Evolutionary conservation across 2,888 invertebrate genomes (phyloP).

Genomic region (Agrotis segetum): DNA sequence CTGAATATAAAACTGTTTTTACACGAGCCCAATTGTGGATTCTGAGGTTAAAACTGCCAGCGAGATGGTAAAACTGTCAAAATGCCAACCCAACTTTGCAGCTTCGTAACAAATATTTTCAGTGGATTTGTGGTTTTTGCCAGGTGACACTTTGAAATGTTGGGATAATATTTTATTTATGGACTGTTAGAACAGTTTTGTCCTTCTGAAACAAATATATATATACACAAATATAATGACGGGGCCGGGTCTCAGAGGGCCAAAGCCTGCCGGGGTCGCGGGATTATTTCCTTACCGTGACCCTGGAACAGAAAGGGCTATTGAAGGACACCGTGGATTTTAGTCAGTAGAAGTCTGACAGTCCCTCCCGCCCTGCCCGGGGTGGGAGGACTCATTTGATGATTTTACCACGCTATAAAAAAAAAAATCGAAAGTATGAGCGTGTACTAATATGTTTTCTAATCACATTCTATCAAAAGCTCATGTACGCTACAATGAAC

Average conservation of each 20-base stretch:
- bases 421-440: constrained; percentile 16
- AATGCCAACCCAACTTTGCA: constrained; percentile 36
- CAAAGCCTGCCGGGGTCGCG: too few species aligned
- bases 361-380: too few species aligned
- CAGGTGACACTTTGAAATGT: constrained; percentile 46
- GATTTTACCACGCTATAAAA: too few species aligned
- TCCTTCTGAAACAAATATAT: too few species aligned
- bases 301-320: too few species aligned
- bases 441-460: constrained; percentile 14
- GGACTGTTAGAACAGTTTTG: not conserved
- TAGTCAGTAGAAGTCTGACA: too few species aligned
- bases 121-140: constrained; percentile 28
- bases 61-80: constrained; percentile 47
- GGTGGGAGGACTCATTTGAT: too few species aligned
- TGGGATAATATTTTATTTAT: constrained; percentile 34
- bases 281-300: too few species aligned
- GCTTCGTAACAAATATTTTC: constrained; percentile 38
- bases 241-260: too few species aligned
- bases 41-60: constrained; percentile 30
- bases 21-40: constrained; percentile 16
- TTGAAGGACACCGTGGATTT: too few species aligned
- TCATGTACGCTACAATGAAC: constrained; percentile 15
- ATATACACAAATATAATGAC: too few species aligned
- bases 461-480: constrained; percentile 15
- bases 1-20: not conserved